A percentile compares a stretch with the other conserved stretches of the same genome.
These are phyloP conservation scores for Marisa cornuarietis DNA, from an alignment of 1,140 invertebrate genomes.

Conservation along the genomic window DNA sequence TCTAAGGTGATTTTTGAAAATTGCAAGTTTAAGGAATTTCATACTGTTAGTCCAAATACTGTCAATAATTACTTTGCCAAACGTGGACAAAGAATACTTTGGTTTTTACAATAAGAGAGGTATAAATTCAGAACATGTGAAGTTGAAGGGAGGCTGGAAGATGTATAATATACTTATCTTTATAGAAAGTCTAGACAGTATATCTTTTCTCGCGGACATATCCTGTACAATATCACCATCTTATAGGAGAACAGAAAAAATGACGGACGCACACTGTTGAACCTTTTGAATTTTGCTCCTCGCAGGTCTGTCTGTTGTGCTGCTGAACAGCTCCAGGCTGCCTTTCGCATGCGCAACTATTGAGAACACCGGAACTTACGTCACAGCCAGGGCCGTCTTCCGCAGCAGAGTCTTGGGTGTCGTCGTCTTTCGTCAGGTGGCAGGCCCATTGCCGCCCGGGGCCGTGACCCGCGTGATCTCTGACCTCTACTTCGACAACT, in stretches of 20 bases:
- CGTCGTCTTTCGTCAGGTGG: conserved; percentile 76
- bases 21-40: no score
- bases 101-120: no score
- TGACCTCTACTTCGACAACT: conserved; percentile 67
- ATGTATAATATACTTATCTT: not conserved
- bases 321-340: not conserved
- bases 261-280: not conserved
- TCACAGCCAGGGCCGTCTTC: conserved; percentile 85
- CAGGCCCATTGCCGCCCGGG: conserved; percentile 59
- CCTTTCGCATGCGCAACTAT: conserved; percentile 42
- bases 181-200: not conserved
- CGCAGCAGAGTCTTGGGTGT: conserved; percentile 79
- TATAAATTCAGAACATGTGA: no score
- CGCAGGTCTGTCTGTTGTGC: conserved; percentile 10
- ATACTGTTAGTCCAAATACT: no score
- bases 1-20: no score
- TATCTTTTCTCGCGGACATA: not conserved
- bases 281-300: not conserved
- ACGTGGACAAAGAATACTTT: no score
- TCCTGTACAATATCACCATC: not conserved
- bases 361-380: conserved; percentile 67
- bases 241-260: not conserved
- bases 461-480: conserved; percentile 79
- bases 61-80: no score
- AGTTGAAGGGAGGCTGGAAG: not conserved